These are phyloP conservation scores for Seriola aureovittata DNA, from an alignment of 2,113 vertebrate species.

Conservation along the genomic window DNA sequence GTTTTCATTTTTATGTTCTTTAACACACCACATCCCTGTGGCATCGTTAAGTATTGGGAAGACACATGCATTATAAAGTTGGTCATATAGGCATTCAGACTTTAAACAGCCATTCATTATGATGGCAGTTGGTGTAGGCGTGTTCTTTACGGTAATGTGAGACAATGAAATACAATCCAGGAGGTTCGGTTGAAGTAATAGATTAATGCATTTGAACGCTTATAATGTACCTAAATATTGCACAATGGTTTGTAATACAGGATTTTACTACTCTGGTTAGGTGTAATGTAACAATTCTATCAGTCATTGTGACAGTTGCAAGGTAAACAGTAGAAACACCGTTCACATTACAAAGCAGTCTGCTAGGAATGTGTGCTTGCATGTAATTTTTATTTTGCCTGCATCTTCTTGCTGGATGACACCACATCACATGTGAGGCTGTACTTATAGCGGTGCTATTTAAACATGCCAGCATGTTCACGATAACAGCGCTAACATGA, in stretches of 20 bases:
- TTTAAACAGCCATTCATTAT: neutral
- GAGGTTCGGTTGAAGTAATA: neutral
- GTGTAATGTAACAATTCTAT: neutral
- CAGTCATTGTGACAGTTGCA: neutral
- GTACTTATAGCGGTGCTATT: no score
- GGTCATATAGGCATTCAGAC: neutral
- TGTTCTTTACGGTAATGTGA: neutral
- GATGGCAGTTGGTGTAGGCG: neutral
- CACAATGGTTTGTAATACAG: neutral
- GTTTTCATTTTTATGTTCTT: no score
- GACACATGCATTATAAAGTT: neutral
- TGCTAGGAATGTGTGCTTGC: no score
- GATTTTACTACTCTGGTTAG: neutral
- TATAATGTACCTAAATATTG: neutral
- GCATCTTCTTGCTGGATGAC: neutral
- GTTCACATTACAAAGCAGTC: no score
- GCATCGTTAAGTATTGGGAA: neutral
- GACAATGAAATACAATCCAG: neutral
- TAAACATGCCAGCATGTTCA: no score
- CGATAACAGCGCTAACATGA: no score
- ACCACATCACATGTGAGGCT: neutral
- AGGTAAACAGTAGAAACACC: no score
- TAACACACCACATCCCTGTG: neutral
- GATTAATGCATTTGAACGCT: neutral
- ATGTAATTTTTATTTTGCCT: neutral